Evolutionary conservation across 2,797 vertebrate genomes (phyloP).

Genomic region (Xiphorhynchus erythropygius): DNA sequence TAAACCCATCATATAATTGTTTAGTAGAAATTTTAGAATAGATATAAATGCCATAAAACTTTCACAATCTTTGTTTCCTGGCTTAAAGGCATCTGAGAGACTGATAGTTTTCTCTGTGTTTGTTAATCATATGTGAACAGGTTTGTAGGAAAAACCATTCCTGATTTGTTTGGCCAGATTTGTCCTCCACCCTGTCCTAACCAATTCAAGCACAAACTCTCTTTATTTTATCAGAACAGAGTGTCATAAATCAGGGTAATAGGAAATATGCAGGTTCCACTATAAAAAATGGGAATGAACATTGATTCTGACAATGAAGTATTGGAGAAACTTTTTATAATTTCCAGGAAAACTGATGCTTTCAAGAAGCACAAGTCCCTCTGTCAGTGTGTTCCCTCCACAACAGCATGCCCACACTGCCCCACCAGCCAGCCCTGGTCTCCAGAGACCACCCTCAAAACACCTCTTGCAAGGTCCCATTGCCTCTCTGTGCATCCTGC

Average conservation of each 20-base stretch:
- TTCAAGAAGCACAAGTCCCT: not conserved
- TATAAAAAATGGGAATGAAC: not conserved
- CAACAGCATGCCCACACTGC: accelerated
- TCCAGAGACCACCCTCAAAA: not conserved
- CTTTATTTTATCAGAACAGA: not conserved
- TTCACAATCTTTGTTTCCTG: not conserved
- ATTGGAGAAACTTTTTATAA: not conserved
- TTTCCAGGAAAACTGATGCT: not conserved
- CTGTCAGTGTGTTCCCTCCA: not conserved
- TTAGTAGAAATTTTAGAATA: not conserved
- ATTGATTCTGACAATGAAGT: not conserved
- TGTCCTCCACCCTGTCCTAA: not conserved
- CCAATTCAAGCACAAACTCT: not conserved
- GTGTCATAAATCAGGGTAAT: not conserved
- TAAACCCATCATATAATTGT: not conserved
- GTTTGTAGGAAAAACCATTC: not conserved
- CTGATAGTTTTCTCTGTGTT: not conserved
- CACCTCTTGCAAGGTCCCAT: not conserved
- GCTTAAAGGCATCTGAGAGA: not conserved
- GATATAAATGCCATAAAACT: not conserved
- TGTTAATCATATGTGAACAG: not conserved
- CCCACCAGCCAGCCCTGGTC: not conserved
- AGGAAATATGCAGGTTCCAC: not conserved
- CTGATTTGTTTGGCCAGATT: not conserved
- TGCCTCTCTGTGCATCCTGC: not conserved